Evolutionary conservation across 2,113 vertebrate genomes (phyloP).

Genomic region (Nicator chloris): DNA sequence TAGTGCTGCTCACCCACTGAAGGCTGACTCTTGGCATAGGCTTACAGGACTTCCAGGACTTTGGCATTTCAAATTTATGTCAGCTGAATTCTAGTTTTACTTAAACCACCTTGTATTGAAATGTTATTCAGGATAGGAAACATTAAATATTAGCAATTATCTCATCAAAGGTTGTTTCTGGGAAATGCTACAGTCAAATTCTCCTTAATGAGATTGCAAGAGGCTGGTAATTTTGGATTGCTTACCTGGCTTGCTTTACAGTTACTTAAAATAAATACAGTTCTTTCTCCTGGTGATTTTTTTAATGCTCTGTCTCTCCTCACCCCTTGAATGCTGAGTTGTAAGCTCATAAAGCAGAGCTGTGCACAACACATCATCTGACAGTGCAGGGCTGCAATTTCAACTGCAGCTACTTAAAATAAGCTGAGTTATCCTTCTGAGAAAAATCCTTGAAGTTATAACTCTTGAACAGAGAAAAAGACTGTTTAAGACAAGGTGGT

Average conservation of each 20-base stretch:
- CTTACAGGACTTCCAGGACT: neutral
- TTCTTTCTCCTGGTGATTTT: neutral
- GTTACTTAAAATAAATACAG: neutral
- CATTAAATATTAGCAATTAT: neutral
- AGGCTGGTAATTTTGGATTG: neutral
- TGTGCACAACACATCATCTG: neutral
- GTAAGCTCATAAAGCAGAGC: neutral
- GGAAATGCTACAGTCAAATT: neutral
- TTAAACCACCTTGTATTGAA: neutral
- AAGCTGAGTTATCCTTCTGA: neutral
- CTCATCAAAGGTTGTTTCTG: neutral
- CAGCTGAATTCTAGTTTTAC: neutral
- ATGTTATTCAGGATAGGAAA: neutral
- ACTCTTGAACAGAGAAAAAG: neutral
- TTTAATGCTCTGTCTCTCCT: neutral
- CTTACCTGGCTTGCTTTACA: neutral
- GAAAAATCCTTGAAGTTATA: neutral
- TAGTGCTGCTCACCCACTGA: neutral
- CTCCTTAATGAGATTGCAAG: neutral
- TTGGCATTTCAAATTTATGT: neutral
- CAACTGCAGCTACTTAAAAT: neutral
- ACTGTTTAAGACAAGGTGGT: neutral
- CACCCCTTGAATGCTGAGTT: accelerated
- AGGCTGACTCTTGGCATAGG: neutral
- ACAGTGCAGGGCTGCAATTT: neutral